Base-by-base conservation (phyloP, 2,797 vertebrate species). In the Odontamblyopus rebecca region DNA sequence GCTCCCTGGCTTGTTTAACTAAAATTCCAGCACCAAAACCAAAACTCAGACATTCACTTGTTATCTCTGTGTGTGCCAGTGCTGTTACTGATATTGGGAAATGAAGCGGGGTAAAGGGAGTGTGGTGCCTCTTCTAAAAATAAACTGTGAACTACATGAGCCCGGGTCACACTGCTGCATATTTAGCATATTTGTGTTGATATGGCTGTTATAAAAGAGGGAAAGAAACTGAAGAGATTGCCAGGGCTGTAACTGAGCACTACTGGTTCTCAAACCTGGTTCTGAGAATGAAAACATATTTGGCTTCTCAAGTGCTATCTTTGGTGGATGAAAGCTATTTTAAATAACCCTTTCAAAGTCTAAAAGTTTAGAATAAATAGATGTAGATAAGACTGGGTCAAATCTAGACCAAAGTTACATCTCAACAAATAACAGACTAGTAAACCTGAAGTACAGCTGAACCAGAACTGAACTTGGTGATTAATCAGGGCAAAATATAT, bases 121-220 rank as follows among this genome's bases (percentile, higher is more conserved):
- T 67, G 51, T 68, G 72, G 71, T 27, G 35, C 74, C 73, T 67
- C 62, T 41, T 59, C 86, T 89, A 89, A 91, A 92, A 91, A 92
- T 91, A 92, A 81, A 74, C 65, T 27, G 73, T 81, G 79, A 85
- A 87, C 81, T 85, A 18, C 71, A 74, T 26, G 23, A 69, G 72
- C 82, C 63, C 72, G 53, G 86, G 87, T 89, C 88, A 82, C 70
- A 23, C 59, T 72, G 74, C 85, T 81, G 84, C 91, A 91, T 94
- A 82, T 89, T 91, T 91, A 68, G 74, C 86, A 93, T 92, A 84
- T 88, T 93, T 93, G 81, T 51, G 74, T 77, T 79, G 57, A 38
- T 62, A 38, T 62, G 32, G 15, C 80, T 82, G n/a, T 73, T 38
- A 73, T 74, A 80, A 77, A 81, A 83, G 50, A 1, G 57, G 74